Base-by-base conservation (phyloP, 2,113 vertebrate species). In the Arenaria interpres region DNA sequence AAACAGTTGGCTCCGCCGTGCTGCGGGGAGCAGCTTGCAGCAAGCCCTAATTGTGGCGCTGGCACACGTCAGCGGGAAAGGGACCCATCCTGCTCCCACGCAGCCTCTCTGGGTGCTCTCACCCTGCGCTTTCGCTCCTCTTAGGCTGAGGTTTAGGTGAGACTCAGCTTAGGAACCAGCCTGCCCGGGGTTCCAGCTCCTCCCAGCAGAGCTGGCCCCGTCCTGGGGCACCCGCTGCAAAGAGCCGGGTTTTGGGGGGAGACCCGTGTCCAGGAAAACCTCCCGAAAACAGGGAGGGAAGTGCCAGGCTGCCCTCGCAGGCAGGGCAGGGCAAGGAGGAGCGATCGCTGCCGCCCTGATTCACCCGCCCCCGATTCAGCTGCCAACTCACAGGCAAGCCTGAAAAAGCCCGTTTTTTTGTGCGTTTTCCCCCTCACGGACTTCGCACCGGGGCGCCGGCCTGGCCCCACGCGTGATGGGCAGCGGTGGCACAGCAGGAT, bases 391-490 rank as follows among this genome's bases (percentile, higher is more conserved):
- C 32, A 59, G 22, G 6, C 30, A 43, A 74, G 12, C 25, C 87
- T 51, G 6, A 48, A 62, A 80, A 79, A 72, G 6, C 11, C 39
- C 27, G 3, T 46, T 37, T 63, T 54, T 68, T 27, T 9, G 28
- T 30, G 53, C 30, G 28, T 30, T 17, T 3, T 37, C n/a, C 15
- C 7, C 9, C 12, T 8, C 15, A 30, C 2, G 1, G 13, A 9
- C 16, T 39, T 41, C 51, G 14, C 30, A 33, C 8, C 53, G 20
- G n/a, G 46, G 48, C 0, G 6, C n/a, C 14, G 3, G 35, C 12
- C 3, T 0, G 6, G 56, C 41, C 48, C 53, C 81, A 8, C 0
- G 5, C 0, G 4, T 7, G 3, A 19, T 0, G 9, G 56, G 13
- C n/a, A 14, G 53, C 28, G 0, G 53, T 8, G 4, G 82, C 89